Percentiles rank a stretch among this genome's conserved stretches.
Conservation (phyloP, 2,888 invertebrate species). For the Cataglyphis altisquamis region DNA sequence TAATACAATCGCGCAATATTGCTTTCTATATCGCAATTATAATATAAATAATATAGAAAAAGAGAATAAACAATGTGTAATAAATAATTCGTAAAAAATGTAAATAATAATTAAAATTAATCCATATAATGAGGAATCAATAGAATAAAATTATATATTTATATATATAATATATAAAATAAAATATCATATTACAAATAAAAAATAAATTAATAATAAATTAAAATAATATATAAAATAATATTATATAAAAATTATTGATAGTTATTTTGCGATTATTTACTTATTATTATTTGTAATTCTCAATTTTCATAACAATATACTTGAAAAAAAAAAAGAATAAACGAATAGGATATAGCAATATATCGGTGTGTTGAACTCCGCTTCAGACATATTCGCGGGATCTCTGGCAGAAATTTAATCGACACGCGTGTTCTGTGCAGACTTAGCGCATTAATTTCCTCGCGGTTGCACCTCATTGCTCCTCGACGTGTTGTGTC, state of each 20-base stretch:
- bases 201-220: too few relatives aligned
- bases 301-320: background rate
- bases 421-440: slow-evolving; percentile 62
- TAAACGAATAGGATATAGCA: background rate
- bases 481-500: slow-evolving; percentile 62
- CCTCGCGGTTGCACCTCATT: slow-evolving; percentile 67
- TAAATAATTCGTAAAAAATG: background rate
- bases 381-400: slow-evolving; percentile 13
- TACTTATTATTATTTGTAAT: background rate
- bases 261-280: background rate
- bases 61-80: background rate
- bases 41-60: slow-evolving; percentile 8
- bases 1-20: background rate
- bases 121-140: background rate
- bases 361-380: slow-evolving; percentile 12
- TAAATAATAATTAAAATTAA: background rate
- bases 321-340: background rate
- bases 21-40: background rate
- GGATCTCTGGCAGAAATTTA: slow-evolving; percentile 59
- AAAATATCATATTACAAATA: too few relatives aligned
- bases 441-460: slow-evolving; percentile 57
- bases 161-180: background rate
- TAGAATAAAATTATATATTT: background rate
- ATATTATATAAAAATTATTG: background rate
- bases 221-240: background rate